Percentiles rank a stretch among this genome's conserved stretches.
Evolutionary conservation across 2,888 invertebrate species (phyloP).

Genomic region (Phasia obesa): DNA sequence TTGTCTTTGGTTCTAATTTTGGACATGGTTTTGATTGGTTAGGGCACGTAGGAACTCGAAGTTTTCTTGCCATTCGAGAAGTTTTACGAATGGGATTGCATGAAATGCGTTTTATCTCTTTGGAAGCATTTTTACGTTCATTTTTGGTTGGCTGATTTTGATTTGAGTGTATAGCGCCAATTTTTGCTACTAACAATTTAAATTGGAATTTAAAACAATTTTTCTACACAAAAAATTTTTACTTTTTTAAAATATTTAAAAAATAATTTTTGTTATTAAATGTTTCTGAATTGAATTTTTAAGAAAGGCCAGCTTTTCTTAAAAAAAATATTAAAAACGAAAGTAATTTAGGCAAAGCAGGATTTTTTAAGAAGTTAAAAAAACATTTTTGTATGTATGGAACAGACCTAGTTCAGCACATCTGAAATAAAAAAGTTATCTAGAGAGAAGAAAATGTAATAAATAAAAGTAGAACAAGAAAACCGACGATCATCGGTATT

Average conservation of each 20-base stretch:
- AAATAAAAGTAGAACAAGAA: too few species aligned
- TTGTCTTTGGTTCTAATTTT: background rate
- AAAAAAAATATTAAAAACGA: constrained; percentile 5
- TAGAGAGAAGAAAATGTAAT: too few species aligned
- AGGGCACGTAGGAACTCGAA: background rate
- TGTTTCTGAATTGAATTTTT: constrained; percentile 14
- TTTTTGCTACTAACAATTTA: constrained; percentile 29
- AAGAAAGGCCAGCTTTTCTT: background rate
- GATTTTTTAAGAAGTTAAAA: too few species aligned
- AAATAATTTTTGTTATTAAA: background rate
- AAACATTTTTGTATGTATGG: too few species aligned
- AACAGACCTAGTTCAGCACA: too few species aligned
- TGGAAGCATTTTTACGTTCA: background rate
- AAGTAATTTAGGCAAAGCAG: background rate
- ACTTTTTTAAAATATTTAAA: background rate
- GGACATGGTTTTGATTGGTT: too few species aligned
- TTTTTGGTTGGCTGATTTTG: background rate
- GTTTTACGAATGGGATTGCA: background rate
- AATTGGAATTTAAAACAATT: background rate
- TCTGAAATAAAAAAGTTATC: too few species aligned
- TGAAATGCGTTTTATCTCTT: background rate
- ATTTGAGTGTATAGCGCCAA: constrained; percentile 21
- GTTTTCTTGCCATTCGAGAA: constrained; percentile 34
- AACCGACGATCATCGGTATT: too few species aligned
- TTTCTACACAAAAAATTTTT: constrained; percentile 4